Conservation (phyloP, 2,113 vertebrate genomes). For the Dermatemys mawii region DNA sequence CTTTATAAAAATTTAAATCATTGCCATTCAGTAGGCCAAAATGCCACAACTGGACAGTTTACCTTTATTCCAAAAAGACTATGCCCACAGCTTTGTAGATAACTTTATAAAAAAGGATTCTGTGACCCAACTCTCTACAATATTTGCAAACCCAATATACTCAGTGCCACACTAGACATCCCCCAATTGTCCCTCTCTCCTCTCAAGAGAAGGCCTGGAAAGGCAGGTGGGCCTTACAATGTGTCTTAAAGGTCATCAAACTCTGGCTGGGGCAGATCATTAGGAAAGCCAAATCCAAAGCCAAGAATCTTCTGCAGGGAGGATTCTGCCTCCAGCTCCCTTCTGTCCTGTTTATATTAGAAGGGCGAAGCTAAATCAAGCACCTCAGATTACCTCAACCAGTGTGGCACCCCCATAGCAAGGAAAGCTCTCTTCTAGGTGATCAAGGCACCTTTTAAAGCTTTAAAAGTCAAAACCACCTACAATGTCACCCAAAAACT, state of each 20-base stretch:
- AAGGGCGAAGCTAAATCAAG: not conserved
- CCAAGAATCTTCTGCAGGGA: not conserved
- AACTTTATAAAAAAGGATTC: not conserved
- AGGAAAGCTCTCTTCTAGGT: not conserved
- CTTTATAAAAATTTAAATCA: not conserved
- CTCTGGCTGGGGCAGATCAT: not conserved
- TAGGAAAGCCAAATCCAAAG: not conserved
- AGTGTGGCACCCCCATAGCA: not conserved
- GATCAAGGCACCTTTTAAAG: not conserved
- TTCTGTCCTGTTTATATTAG: not conserved
- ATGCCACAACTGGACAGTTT: not conserved
- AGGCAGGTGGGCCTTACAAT: not conserved
- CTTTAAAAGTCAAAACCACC: not conserved
- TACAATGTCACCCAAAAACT: not conserved
- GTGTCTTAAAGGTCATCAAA: not conserved
- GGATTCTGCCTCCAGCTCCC: not conserved
- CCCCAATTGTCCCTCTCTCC: not conserved
- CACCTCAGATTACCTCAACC: not conserved
- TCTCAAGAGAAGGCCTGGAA: not conserved
- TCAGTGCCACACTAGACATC: accelerated
- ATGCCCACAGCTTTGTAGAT: accelerated
- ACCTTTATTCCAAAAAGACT: not conserved
- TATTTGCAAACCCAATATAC: not conserved
- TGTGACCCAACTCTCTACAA: not conserved
- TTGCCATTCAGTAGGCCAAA: not conserved